Evolutionary conservation across 1,140 invertebrate species (phyloP).

Genomic region (Portunus trituberculatus): DNA sequence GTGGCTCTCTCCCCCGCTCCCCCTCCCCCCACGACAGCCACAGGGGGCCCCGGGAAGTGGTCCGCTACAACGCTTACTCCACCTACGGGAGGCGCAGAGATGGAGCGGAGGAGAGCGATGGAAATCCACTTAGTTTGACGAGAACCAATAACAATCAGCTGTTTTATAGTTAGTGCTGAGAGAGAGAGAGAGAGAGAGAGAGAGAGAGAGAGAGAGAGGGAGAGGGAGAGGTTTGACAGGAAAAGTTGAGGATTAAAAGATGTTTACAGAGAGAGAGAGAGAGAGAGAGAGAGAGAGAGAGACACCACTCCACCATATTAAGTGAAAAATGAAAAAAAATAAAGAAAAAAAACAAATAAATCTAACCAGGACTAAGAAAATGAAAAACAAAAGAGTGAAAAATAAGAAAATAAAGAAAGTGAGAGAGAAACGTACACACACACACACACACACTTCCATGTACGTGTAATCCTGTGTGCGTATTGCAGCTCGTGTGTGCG

Average conservation of each 20-base stretch:
- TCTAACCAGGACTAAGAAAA: no score
- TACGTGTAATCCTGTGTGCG: not conserved
- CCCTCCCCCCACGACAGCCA: slow-evolving; percentile 76
- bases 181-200: not conserved
- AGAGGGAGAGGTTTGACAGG: not conserved
- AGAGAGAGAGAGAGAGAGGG: not conserved
- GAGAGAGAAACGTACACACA: no score
- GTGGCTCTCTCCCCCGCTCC: slow-evolving; percentile 77
- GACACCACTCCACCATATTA: no score
- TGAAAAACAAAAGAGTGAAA: no score
- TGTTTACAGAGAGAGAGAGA: no score
- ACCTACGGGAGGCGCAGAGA: slow-evolving; percentile 72
- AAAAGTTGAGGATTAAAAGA: no score
- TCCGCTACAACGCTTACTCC: slow-evolving; percentile 78
- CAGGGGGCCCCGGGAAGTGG: slow-evolving; percentile 77
- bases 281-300: no score
- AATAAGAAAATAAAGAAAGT: no score
- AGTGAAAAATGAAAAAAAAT: no score
- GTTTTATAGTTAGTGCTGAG: slow-evolving; percentile 82
- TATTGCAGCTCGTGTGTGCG: no score
- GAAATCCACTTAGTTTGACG: slow-evolving; percentile 82
- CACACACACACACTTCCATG: not conserved
- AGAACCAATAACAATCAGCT: slow-evolving; percentile 82
- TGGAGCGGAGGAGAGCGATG: slow-evolving; percentile 79
- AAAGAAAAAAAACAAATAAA: no score